A percentile compares a stretch with the other conserved stretches of the same genome.
Evolutionary conservation across 2,888 invertebrate species (phyloP).

Genomic region (Drosophila borealis): DNA sequence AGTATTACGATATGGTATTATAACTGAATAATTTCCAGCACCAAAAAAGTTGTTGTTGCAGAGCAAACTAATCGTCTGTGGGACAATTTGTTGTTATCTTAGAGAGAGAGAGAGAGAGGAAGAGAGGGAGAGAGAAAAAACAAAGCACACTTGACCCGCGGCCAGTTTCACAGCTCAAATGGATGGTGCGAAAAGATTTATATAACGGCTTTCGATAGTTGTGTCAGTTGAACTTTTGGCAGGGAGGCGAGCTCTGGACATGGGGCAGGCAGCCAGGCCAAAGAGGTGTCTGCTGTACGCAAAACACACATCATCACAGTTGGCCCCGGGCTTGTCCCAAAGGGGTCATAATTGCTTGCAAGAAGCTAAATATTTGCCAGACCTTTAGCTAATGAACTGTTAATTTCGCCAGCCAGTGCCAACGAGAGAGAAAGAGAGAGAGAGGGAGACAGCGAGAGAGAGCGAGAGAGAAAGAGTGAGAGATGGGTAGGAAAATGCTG

Average conservation of each 20-base stretch:
- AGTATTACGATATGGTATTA: slow-evolving; percentile 17
- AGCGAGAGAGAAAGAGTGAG: neutral
- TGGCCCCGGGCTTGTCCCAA: slow-evolving; percentile 26
- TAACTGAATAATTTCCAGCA: slow-evolving; percentile 15
- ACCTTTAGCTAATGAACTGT: slow-evolving; percentile 71
- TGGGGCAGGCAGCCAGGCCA: neutral
- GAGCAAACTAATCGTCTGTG: slow-evolving; percentile 10
- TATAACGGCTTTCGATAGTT: slow-evolving; percentile 66
- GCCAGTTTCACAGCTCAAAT: slow-evolving; percentile 58
- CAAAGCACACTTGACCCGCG: slow-evolving; percentile 29
- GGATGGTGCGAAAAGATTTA: slow-evolving; percentile 54
- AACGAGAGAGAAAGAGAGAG: neutral
- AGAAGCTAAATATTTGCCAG: slow-evolving; percentile 68
- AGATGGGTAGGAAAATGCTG: slow-evolving; percentile 36
- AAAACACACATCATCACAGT: slow-evolving; percentile 68
- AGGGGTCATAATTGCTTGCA: slow-evolving; percentile 47
- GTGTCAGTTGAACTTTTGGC: slow-evolving; percentile 26
- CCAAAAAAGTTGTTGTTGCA: slow-evolving; percentile 4
- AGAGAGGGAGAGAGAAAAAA: neutral
- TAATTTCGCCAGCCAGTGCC: slow-evolving; percentile 56
- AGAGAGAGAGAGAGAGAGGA: neutral
- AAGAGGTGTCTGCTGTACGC: slow-evolving; percentile 10
- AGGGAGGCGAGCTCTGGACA: neutral
- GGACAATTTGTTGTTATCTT: slow-evolving; percentile 3
- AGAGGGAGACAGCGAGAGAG: neutral